These are phyloP conservation scores for Apostichopus californicus DNA, from an alignment of 35 echinoderm and acorn worm genomes.

Conservation along the genomic window DNA sequence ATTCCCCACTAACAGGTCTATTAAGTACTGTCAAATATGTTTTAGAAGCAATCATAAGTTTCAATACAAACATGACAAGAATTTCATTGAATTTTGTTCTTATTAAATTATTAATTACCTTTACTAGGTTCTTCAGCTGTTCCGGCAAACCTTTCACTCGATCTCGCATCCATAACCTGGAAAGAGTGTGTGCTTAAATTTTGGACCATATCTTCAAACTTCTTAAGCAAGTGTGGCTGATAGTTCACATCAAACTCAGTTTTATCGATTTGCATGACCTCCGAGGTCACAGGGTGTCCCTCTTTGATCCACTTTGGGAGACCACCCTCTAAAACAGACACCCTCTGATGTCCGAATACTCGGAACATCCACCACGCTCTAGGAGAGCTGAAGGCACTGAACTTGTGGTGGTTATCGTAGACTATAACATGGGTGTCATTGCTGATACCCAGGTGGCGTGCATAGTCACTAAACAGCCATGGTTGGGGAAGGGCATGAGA, in stretches of 20 bases:
- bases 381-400: conserved; percentile 77
- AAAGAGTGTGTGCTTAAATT: conserved; percentile 72
- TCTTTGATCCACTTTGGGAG: conserved; percentile 72
- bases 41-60: no score
- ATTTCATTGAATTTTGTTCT: no score
- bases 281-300: conserved; percentile 65
- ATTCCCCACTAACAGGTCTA: no score
- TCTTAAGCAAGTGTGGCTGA: conserved; percentile 65
- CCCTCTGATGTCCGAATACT: conserved; percentile 74
- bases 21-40: no score
- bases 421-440: conserved; percentile 89
- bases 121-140: conserved; percentile 73
- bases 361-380: conserved; percentile 94
- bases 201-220: conserved; percentile 75
- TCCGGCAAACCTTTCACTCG: conserved; percentile 65
- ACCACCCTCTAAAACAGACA: conserved; percentile 87
- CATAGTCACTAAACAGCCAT: conserved; percentile 68
- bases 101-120: conserved; percentile 53
- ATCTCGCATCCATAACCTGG: conserved; percentile 93
- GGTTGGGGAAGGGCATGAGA: conserved; percentile 73
- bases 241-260: conserved; percentile 62
- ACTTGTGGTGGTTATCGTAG: conserved; percentile 77
- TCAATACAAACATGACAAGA: no score
- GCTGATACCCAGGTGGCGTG: conserved; percentile 70
- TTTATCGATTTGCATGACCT: conserved; percentile 60